Base-by-base conservation (phyloP, 2,113 vertebrate genomes). In the Maccullochella peelii region DNA sequence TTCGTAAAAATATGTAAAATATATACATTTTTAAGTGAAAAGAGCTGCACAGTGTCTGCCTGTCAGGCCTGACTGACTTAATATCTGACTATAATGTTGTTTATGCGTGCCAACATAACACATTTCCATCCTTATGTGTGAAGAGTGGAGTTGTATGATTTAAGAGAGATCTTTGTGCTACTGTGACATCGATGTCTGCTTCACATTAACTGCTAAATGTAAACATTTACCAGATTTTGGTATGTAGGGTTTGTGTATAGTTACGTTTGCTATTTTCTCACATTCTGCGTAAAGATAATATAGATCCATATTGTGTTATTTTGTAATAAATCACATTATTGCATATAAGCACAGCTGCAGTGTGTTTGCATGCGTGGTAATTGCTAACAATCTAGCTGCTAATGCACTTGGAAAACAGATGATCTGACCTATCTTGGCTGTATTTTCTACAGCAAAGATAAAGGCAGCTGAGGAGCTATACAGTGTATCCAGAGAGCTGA, bases 311-410 rank as follows among this genome's bases (percentile, higher is more conserved):
- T 49, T 57, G 25, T 78, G 40, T 14, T 57, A 59, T 80, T 65
- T 58, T 63, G 14, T 33, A 49, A 82, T 69, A 63, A 59, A 54
- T 76, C 25, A 74, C 40, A 14, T 67, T 25, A 52, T 63, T 57
- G 16, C 66, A 55, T 38, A 71, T 38, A 71, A 74, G 63, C 58
- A 40, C 66, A 82, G 52, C 81, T 73, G 54, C 40, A n/a, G 44
- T 20, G 9, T 52, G 61, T 75, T 58, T 63, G 30, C 23, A 14
- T 20, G 30, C 68, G 16, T n/a, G 23, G 50, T 61, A 78, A 70
- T 36, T 73, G 67, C 66, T 40, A 59, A 65, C 30, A 36, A 18
- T 63, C 21, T n/a, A 63, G 57, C 65, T 6, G 80, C 65, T 58
- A 59, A 75, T 58, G 57, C 71, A 23, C 55, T 27, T 71, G 23